These are phyloP conservation scores for Eonycteris spelaea DNA, from an alignment of 2,113 vertebrate genomes.

Conservation along the genomic window DNA sequence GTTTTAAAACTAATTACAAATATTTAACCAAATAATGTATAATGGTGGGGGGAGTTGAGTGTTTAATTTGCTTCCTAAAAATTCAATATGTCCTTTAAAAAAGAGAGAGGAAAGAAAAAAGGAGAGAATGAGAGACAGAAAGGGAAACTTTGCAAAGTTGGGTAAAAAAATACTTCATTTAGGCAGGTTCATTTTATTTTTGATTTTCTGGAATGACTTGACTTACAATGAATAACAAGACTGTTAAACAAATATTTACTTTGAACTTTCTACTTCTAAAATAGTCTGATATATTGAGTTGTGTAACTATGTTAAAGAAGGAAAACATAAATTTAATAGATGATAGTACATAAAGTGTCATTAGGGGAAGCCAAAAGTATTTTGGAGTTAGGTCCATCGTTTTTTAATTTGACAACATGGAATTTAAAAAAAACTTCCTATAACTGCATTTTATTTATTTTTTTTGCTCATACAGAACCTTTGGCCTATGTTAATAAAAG, in stretches of 20 bases:
- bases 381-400: neutral
- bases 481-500: neutral
- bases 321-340: neutral
- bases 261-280: neutral
- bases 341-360: neutral
- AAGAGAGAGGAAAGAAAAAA: neutral
- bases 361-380: accelerated
- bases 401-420: neutral
- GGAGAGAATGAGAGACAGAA: neutral
- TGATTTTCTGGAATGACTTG: neutral
- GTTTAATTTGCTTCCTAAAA: neutral
- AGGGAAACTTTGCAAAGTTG: neutral
- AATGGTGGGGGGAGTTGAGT: neutral
- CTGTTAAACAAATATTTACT: neutral
- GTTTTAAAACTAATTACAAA: neutral
- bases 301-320: neutral
- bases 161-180: neutral
- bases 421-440: neutral
- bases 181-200: neutral
- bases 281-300: neutral
- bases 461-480: neutral
- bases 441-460: neutral
- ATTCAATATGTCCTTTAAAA: neutral
- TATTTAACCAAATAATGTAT: neutral
- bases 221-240: neutral